Conservation (phyloP, 2,113 vertebrate genomes). For the Sturnus vulgaris region DNA sequence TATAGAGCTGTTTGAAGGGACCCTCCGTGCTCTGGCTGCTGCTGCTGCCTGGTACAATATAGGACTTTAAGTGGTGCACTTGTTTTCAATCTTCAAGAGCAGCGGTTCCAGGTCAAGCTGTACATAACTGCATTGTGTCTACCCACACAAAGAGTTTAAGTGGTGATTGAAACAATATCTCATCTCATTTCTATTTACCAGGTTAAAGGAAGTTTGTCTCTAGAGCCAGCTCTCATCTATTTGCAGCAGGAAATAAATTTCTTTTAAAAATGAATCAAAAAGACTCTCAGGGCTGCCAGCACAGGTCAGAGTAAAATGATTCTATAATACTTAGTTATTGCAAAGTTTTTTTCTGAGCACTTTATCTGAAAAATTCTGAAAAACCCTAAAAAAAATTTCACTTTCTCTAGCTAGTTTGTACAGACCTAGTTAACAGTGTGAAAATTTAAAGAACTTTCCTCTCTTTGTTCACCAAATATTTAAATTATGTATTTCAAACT, state of each 20-base stretch:
- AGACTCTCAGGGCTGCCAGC: not conserved
- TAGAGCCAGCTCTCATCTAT: not conserved
- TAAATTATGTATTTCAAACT: not conserved
- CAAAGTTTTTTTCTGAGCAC: not conserved
- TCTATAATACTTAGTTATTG: not conserved
- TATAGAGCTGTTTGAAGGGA: not conserved
- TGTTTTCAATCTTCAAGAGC: not conserved
- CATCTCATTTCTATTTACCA: conserved; percentile 10
- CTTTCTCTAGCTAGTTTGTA: not conserved
- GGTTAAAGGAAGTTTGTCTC: conserved; percentile 16
- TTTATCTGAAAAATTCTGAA: not conserved
- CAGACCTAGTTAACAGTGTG: not conserved
- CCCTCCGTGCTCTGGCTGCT: not conserved
- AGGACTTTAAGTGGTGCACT: not conserved
- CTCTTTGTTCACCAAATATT: not conserved
- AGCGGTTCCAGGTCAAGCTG: conserved; percentile 22
- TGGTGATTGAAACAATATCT: conserved; percentile 47
- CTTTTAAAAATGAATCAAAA: conserved; percentile 24
- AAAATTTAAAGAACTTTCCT: not conserved
- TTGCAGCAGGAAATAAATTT: conserved; percentile 27
- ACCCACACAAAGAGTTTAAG: not conserved
- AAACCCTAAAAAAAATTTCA: not conserved
- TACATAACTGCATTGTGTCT: not conserved
- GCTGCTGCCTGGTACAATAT: not conserved
- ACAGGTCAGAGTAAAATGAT: conserved; percentile 6